Evolutionary conservation across 2,888 invertebrate species (phyloP).

Genomic region (Phlogophora meticulosa): DNA sequence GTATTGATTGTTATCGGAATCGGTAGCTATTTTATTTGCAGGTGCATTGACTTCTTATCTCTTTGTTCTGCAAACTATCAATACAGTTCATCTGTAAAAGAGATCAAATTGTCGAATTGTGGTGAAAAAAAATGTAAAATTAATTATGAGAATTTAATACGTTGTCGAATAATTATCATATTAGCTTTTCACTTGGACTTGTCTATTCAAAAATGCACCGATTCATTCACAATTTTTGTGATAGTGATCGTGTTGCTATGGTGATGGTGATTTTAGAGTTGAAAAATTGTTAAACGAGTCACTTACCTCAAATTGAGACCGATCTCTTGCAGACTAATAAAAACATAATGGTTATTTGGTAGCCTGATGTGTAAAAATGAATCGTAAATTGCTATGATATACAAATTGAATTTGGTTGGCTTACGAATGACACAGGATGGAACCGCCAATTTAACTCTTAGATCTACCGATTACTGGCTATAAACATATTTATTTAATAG

Average conservation of each 20-base stretch:
- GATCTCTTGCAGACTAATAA: slow-evolving; percentile 31
- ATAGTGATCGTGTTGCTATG: too few species aligned
- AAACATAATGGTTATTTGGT: slow-evolving; percentile 20
- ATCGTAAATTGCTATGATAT: slow-evolving; percentile 10
- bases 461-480: neutral
- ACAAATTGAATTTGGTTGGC: slow-evolving; percentile 26
- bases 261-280: neutral
- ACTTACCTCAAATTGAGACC: slow-evolving; percentile 31
- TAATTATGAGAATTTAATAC: too few species aligned
- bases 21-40: neutral
- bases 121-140: too few species aligned
- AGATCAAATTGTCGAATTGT: neutral
- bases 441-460: neutral
- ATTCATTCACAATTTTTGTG: too few species aligned
- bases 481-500: neutral
- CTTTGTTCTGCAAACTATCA: neutral
- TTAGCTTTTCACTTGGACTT: too few species aligned
- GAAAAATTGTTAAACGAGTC: slow-evolving; percentile 9
- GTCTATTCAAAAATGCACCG: too few species aligned
- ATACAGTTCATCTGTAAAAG: neutral
- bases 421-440: neutral
- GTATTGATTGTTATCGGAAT: neutral
- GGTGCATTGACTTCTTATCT: slow-evolving; percentile 34
- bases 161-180: too few species aligned
- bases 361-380: slow-evolving; percentile 12